Evolutionary conservation across 2,797 vertebrate genomes (phyloP).

Genomic region (Psittacula echo): DNA sequence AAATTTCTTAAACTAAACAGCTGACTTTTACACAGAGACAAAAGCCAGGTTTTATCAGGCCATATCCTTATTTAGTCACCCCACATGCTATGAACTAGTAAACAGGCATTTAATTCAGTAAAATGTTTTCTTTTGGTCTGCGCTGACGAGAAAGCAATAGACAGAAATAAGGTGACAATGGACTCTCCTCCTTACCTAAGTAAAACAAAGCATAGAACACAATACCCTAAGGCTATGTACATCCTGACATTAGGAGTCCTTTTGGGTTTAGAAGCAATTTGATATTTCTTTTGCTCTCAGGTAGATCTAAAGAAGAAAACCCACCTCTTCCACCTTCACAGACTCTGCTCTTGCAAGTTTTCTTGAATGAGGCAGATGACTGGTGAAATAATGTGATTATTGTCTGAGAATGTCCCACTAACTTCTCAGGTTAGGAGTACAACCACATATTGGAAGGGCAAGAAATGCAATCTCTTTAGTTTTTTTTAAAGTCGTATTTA

Average conservation of each 20-base stretch:
- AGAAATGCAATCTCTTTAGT: neutral
- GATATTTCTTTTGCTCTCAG: neutral
- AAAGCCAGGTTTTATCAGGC: neutral
- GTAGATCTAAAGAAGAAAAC: neutral
- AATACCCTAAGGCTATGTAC: neutral
- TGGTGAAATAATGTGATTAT: neutral
- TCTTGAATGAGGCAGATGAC: neutral
- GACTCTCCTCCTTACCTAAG: neutral
- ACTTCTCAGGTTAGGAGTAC: neutral
- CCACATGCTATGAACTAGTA: neutral
- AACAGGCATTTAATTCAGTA: neutral
- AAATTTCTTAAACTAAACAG: neutral
- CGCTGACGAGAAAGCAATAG: neutral
- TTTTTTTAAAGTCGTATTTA: neutral
- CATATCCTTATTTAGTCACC: neutral
- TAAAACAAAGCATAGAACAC: neutral
- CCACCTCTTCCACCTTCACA: neutral
- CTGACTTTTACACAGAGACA: neutral
- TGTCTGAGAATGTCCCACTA: neutral
- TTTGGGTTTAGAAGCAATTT: neutral
- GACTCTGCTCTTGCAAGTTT: neutral
- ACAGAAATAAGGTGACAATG: neutral
- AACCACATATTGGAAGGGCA: neutral
- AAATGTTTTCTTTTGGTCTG: neutral
- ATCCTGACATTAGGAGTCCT: neutral